Evolutionary conservation across 2,113 vertebrate genomes (phyloP), one percentile per base, ranked within the genome.

Genomic region (Melanerpes aurifrons): DNA sequence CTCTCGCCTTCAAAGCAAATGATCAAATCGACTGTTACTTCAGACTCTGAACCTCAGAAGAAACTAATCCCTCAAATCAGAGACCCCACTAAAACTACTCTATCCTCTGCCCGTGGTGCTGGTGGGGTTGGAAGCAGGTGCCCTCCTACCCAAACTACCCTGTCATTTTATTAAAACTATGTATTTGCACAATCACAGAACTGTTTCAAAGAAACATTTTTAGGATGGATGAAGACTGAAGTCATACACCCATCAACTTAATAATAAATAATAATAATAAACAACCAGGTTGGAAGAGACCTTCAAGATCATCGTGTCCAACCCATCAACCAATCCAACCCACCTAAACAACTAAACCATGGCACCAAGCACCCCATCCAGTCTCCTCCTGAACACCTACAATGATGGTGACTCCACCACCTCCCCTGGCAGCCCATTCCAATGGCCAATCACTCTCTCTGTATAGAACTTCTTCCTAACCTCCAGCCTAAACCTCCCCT

Each of bases 1-100:
- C 90, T 82, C 71, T 58, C 64, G 40, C 70, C 79, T 92, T 93
- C 89, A 92, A 91, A 94, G 90, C 73, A 93, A 94, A 96, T 69
- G 14, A 92, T 86, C 85, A 91, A 91, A 90, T 91, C 5, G 0
- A 92, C 75, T 93, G 68, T 61, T 93, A 72, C 67, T 87, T 90
- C 76, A 88, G 54, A 94, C 53, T 67, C 53, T 53, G 80, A 24
- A 87, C 75, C 82, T 59, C 61, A 40, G 54, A 72, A 89, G 70
- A 75, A 87, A 92, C 67, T 56, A 77, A 17, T 82, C 45, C 80
- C 93, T 86, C 72, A 93, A 93, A 93, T 92, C 59, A 95, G 50
- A 69, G 21, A 85, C 83, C 83, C 24, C 37, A 63, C 70, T 67
- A 75, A 86, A 84, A 54, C 75, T 80, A 67, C 10, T 79, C 28